These are phyloP conservation scores for Hystrix brachyura DNA, from an alignment of 2,113 vertebrate genomes.

Conservation along the genomic window DNA sequence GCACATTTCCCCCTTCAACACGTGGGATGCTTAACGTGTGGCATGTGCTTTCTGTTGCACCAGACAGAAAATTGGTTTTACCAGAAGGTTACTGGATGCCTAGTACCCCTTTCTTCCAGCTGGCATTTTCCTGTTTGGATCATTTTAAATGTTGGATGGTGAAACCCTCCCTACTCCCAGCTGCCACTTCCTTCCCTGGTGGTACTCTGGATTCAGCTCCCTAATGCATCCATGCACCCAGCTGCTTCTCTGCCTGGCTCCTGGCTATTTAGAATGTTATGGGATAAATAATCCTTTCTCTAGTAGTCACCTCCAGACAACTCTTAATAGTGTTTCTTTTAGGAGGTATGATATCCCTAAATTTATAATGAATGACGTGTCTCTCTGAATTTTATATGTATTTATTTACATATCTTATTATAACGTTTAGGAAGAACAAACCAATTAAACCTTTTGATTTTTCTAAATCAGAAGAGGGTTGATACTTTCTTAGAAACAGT, in stretches of 20 bases:
- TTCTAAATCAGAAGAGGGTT: conserved; percentile 38
- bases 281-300: conserved; percentile 74
- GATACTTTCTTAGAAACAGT: conserved; percentile 48
- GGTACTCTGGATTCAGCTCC: conserved; percentile 73
- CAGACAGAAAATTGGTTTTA: conserved; percentile 76
- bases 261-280: conserved; percentile 49
- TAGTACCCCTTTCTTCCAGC: conserved; percentile 73
- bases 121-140: conserved; percentile 81
- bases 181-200: conserved; percentile 79
- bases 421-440: conserved; percentile 52
- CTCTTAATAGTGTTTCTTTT: conserved; percentile 74
- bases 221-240: conserved; percentile 79
- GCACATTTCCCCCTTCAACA: conserved; percentile 22
- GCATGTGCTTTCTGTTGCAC: conserved; percentile 74
- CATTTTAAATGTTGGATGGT: conserved; percentile 75
- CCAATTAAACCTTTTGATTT: conserved; percentile 9
- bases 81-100: conserved; percentile 80
- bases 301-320: conserved; percentile 73
- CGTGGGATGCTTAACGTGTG: conserved; percentile 63
- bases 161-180: conserved; percentile 78
- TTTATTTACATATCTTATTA: background rate
- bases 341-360: conserved; percentile 43
- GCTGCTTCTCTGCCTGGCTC: conserved; percentile 78
- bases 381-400: background rate
- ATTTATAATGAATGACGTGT: conserved; percentile 50